Evolutionary conservation across 1,140 invertebrate genomes (phyloP).

Genomic region (Drosophila leontia): DNA sequence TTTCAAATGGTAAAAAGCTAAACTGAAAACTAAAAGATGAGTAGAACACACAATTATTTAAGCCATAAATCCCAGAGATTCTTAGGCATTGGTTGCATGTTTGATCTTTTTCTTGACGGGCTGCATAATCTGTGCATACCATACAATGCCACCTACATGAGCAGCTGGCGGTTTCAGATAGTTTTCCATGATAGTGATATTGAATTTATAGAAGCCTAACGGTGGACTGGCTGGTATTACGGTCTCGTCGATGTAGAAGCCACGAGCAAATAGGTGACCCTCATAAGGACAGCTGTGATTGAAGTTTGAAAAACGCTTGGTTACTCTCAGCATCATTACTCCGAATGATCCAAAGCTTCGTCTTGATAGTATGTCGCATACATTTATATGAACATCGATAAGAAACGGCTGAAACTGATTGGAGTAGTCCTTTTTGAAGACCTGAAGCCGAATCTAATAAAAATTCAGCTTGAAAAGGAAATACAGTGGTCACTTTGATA

Average conservation of each 20-base stretch:
- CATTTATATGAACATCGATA: slow-evolving; percentile 23
- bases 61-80: neutral
- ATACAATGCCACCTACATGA: slow-evolving; percentile 9
- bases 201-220: slow-evolving; percentile 29
- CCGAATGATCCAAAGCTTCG: slow-evolving; percentile 28
- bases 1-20: too few relatives aligned
- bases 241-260: slow-evolving; percentile 13
- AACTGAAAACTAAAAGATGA: too few relatives aligned
- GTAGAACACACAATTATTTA: neutral
- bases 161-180: neutral
- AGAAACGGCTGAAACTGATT: slow-evolving; percentile 60
- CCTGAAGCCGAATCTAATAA: slow-evolving; percentile 4
- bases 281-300: slow-evolving; percentile 48
- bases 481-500: neutral
- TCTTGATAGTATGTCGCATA: slow-evolving; percentile 28
- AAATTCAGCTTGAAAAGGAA: neutral
- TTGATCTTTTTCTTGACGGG: slow-evolving; percentile 10
- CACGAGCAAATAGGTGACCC: slow-evolving; percentile 29
- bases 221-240: slow-evolving; percentile 21
- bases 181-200: slow-evolving; percentile 17
- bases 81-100: neutral
- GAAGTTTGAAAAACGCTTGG: slow-evolving; percentile 28
- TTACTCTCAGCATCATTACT: neutral
- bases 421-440: slow-evolving; percentile 39
- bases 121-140: slow-evolving; percentile 26